phyloP scores from a whole-genome alignment of 2,888 invertebrate species.

The Microplitis manilae region DNA sequence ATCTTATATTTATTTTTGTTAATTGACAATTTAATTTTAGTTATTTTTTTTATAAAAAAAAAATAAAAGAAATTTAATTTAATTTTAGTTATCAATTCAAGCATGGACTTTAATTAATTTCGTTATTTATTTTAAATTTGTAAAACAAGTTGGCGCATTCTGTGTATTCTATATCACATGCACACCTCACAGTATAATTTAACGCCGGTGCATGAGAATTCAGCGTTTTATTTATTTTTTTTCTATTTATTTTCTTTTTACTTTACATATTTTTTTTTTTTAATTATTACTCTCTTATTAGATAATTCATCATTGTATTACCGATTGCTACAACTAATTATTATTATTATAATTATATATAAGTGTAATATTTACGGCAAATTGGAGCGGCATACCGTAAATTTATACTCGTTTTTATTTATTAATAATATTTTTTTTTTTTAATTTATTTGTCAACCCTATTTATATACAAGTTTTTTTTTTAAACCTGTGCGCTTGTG shows the following conservation, averaged over 20 bases:
- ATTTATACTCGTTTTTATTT: slow-evolving; percentile 12
- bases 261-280: slow-evolving; percentile 26
- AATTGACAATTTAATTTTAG: background rate
- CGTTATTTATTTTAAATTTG: background rate
- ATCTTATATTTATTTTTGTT: background rate
- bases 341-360: slow-evolving; percentile 4
- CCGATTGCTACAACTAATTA: slow-evolving; percentile 9
- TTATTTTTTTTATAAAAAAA: background rate
- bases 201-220: slow-evolving; percentile 36
- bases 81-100: too few species aligned
- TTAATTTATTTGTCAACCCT: slow-evolving; percentile 51
- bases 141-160: slow-evolving; percentile 26
- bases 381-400: slow-evolving; percentile 31
- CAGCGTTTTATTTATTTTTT: slow-evolving; percentile 20
- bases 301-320: slow-evolving; percentile 39
- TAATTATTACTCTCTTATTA: slow-evolving; percentile 31
- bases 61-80: background rate
- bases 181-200: slow-evolving; percentile 41
- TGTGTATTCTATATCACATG: slow-evolving; percentile 45
- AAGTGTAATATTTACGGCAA: slow-evolving; percentile 16
- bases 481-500: slow-evolving; percentile 43
- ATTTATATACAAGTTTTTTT: slow-evolving; percentile 50
- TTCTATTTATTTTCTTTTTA: slow-evolving; percentile 19
- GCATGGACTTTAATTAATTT: slow-evolving; percentile 16
- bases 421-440: slow-evolving; percentile 4